Conservation (phyloP, 1,140 invertebrate species). For the Ladona fulva region DNA sequence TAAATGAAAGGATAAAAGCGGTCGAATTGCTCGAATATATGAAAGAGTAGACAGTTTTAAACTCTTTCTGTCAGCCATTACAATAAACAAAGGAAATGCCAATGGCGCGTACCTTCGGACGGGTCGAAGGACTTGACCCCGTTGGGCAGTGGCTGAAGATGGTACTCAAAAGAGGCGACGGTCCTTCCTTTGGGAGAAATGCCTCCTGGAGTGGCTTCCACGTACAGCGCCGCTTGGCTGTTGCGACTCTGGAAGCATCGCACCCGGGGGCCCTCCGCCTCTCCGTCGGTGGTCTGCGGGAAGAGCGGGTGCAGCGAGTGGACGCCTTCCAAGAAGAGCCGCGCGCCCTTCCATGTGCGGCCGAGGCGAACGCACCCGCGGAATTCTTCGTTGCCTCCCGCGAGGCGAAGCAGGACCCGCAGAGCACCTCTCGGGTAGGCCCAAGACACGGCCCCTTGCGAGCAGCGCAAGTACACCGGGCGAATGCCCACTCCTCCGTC, state of each 20-base stretch:
- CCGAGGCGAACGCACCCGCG: conserved; percentile 54
- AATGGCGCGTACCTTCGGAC: conserved; percentile 43
- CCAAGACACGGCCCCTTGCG: conserved; percentile 60
- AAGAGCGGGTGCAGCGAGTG: not conserved
- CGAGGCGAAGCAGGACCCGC: conserved; percentile 52
- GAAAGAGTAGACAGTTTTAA: no score
- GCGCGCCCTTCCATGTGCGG: conserved; percentile 42
- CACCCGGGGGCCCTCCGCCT: not conserved
- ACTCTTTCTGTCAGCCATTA: no score
- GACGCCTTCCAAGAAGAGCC: conserved; percentile 57
- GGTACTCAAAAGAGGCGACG: conserved; percentile 54
- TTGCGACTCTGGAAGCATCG: conserved; percentile 57
- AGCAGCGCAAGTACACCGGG: conserved; percentile 66
- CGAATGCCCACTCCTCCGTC: conserved; percentile 50
- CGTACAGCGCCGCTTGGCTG: conserved; percentile 59
- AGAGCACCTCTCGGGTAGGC: conserved; percentile 64
- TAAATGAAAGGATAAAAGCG: no score
- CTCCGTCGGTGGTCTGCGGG: not conserved
- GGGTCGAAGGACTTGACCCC: conserved; percentile 41
- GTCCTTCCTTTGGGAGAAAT: conserved; percentile 38
- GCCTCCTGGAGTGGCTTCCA: conserved; percentile 44
- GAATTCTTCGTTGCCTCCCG: conserved; percentile 49
- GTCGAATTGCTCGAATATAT: no score
- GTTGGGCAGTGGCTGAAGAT: conserved; percentile 48
- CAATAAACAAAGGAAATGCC: no score